A percentile compares a stretch with the other conserved stretches of the same genome.
Conservation (phyloP, 2,888 invertebrate genomes). For the Athrips mouffetella region DNA sequence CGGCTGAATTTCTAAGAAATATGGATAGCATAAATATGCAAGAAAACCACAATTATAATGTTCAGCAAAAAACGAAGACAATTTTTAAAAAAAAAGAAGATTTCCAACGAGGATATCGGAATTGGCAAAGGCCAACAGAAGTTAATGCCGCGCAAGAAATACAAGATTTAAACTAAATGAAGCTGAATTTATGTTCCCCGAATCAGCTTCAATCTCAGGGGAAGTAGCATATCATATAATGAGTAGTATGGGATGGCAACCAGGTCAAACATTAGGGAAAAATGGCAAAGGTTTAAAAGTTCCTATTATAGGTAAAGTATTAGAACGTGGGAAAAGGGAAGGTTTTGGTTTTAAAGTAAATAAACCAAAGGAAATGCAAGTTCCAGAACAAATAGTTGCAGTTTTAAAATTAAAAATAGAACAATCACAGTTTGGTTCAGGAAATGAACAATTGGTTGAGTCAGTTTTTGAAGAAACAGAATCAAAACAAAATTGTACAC, state of each 20-base stretch:
- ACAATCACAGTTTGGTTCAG: neutral
- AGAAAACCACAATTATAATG: neutral
- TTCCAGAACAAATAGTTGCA: neutral
- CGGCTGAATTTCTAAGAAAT: constrained; percentile 8
- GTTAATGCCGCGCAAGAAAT: too few species aligned
- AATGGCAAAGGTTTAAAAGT: neutral
- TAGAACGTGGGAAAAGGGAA: neutral
- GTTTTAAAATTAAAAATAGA: neutral
- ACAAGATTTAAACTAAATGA: too few species aligned
- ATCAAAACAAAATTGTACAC: neutral
- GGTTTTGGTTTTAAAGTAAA: neutral
- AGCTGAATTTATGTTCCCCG: too few species aligned
- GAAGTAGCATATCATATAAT: neutral
- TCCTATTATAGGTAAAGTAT: neutral
- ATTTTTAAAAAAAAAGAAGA: neutral
- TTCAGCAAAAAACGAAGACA: neutral
- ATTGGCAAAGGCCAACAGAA: neutral
- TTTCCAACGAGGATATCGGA: neutral
- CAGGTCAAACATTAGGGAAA: neutral
- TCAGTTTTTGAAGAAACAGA: constrained; percentile 7
- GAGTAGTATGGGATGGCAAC: neutral
- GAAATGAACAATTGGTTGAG: neutral
- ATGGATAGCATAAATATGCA: constrained; percentile 3
- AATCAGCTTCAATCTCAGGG: neutral
- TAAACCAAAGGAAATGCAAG: neutral